Evolutionary conservation across 1,140 invertebrate genomes (phyloP).

Genomic region (Saccostrea echinata): DNA sequence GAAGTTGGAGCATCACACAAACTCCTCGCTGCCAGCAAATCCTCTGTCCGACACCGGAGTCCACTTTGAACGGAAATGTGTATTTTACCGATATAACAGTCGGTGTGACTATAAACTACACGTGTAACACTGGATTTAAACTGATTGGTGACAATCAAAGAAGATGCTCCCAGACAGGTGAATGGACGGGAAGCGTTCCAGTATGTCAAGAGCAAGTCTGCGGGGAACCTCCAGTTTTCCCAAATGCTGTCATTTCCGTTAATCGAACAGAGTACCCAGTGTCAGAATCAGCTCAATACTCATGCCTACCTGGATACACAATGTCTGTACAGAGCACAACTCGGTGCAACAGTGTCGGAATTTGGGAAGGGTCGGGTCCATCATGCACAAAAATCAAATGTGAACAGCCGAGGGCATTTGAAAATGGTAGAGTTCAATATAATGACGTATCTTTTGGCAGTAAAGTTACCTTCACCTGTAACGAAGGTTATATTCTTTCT

Average conservation of each 20-base stretch:
- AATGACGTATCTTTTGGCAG: slow-evolving; percentile 29
- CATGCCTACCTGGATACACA: slow-evolving; percentile 47
- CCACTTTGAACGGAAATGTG: slow-evolving; percentile 20
- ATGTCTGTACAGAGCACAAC: slow-evolving; percentile 39
- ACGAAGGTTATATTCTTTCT: slow-evolving; percentile 57
- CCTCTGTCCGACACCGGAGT: slow-evolving; percentile 34
- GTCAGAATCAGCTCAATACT: background rate
- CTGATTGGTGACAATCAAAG: slow-evolving; percentile 41
- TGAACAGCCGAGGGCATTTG: slow-evolving; percentile 20
- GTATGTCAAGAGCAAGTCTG: slow-evolving; percentile 61
- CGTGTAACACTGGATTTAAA: slow-evolving; percentile 43
- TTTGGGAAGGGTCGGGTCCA: slow-evolving; percentile 47
- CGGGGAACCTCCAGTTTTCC: slow-evolving; percentile 20
- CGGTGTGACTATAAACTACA: slow-evolving; percentile 33
- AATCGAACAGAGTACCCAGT: background rate
- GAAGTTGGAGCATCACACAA: slow-evolving; percentile 56
- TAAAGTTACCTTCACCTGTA: slow-evolving; percentile 53
- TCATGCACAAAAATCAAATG: slow-evolving; percentile 56
- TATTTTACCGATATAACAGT: background rate
- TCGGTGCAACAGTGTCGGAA: slow-evolving; percentile 31
- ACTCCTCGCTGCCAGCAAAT: slow-evolving; percentile 44
- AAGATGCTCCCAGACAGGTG: slow-evolving; percentile 82
- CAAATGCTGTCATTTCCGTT: background rate
- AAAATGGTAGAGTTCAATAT: slow-evolving; percentile 52
- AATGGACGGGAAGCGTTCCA: slow-evolving; percentile 86